phyloP scores from a whole-genome alignment of 1,140 invertebrate species.

The Drosophila repletoides region DNA sequence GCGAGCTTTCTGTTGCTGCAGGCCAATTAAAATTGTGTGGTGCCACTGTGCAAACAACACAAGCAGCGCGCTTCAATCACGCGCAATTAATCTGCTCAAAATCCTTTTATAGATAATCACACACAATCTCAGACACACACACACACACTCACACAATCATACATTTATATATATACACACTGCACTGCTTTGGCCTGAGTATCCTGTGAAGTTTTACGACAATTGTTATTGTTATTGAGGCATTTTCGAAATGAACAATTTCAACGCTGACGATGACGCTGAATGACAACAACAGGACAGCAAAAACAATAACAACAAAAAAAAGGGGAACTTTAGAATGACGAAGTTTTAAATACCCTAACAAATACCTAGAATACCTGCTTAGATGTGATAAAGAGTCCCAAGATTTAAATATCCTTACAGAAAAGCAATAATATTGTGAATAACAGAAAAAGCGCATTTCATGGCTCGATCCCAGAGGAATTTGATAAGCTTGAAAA shows the following conservation, averaged over 20 bases:
- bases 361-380: no score
- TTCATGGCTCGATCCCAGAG: no score
- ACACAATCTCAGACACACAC: constrained; percentile 59
- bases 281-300: constrained; percentile 63
- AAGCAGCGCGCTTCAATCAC: constrained; percentile 71
- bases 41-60: constrained; percentile 38
- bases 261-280: constrained; percentile 71
- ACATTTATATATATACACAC: not conserved
- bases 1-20: not conserved
- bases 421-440: no score
- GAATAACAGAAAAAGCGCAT: no score
- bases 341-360: no score
- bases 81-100: constrained; percentile 79
- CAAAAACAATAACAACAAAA: constrained; percentile 9
- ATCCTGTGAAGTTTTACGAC: constrained; percentile 79
- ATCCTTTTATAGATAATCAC: constrained; percentile 79
- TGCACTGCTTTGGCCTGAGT: constrained; percentile 30
- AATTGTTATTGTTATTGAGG: constrained; percentile 81
- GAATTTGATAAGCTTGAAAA: no score
- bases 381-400: no score
- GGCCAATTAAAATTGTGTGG: constrained; percentile 4
- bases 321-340: not conserved
- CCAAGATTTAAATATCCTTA: no score
- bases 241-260: constrained; percentile 81
- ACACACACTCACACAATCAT: constrained; percentile 9